phyloP scores from a whole-genome alignment of 2,797 vertebrate genomes.

The Echeneis naucrates region DNA sequence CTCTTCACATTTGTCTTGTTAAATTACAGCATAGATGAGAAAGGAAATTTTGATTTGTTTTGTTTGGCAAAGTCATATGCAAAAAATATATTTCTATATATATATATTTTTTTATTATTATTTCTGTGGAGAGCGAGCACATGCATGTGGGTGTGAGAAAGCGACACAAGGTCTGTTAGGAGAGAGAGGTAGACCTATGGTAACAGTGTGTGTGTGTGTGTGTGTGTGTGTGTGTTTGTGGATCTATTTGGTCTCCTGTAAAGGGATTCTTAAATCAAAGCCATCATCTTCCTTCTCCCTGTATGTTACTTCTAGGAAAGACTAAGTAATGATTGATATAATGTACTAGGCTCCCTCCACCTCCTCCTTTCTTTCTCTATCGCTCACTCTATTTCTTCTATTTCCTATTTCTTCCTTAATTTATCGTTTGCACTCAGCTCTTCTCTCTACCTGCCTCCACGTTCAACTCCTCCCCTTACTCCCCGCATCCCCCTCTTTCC shows the following conservation, averaged over 20 bases:
- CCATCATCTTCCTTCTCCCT: neutral
- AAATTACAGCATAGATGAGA: neutral
- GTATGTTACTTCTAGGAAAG: constrained; percentile 13
- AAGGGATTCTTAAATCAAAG: constrained; percentile 38
- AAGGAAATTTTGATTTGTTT: neutral
- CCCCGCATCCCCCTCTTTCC: constrained; percentile 41
- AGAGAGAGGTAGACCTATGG: neutral
- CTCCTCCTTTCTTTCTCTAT: neutral
- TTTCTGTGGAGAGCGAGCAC: constrained; percentile 2
- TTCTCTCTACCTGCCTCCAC: constrained; percentile 28
- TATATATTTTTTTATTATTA: neutral
- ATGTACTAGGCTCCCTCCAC: constrained; percentile 2
- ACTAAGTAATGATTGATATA: constrained; percentile 33
- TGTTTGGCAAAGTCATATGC: constrained; percentile 1
- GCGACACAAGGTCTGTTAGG: constrained; percentile 8
- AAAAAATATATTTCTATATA: neutral
- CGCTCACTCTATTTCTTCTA: neutral
- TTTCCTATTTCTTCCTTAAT: constrained; percentile 30
- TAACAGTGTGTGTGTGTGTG: neutral
- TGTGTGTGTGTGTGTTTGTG: neutral
- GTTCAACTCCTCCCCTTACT: constrained; percentile 22
- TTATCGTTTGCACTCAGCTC: constrained; percentile 16
- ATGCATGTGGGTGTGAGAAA: constrained; percentile 23
- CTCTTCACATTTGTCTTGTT: neutral
- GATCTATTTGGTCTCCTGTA: constrained; percentile 11